Evolutionary conservation across 2,113 vertebrate species (phyloP), one percentile per base, ranked within the genome.

Genomic region (Gallinago jamesoni): DNA sequence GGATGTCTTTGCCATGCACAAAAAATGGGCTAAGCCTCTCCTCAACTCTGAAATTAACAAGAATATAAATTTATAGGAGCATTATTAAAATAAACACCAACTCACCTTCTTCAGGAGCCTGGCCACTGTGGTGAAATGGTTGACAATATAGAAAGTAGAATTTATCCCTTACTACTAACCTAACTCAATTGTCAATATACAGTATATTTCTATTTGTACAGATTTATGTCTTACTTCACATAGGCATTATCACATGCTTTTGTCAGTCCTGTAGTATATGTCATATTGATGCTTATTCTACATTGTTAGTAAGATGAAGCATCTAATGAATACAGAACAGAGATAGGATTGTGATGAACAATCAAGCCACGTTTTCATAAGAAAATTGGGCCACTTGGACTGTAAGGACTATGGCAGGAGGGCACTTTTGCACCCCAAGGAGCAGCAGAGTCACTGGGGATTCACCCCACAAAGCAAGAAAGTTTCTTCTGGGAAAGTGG

Each of bases 361-460:
- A 67, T 10, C 17, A 63, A 50, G 11, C 6, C 6, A 27, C 2
- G 69, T 79, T 80, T 64, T 27, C 6, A 6, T 31, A 35, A 30
- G 23, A 23, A 80, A 86, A 45, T 4, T 25, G 53, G 83, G 10
- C 5, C 8, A 50, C 3, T 1, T 31, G 12, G 28, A 14, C 18
- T 20, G 12, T 17, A 10, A 27, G 17, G 6, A 91, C 13, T 6
- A 22, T 31, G 52, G 23, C 0, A 72, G 3, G 4, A 76, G 20
- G 5, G 4, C 33, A 13, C 2, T 10, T 84, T 93, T 85, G 10
- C 3, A 59, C 4, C 4, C 7, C 0, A 0, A 70, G 25, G 10
- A 70, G 28, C 20, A 68, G 6, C 7, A 78, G 20, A 60, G 33
- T 6, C 22, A 28, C 5, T 5, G 24, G 7, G 8, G 1, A 0